Base-by-base conservation (phyloP, 2,888 invertebrate species). In the Dryobotodes eremita region DNA sequence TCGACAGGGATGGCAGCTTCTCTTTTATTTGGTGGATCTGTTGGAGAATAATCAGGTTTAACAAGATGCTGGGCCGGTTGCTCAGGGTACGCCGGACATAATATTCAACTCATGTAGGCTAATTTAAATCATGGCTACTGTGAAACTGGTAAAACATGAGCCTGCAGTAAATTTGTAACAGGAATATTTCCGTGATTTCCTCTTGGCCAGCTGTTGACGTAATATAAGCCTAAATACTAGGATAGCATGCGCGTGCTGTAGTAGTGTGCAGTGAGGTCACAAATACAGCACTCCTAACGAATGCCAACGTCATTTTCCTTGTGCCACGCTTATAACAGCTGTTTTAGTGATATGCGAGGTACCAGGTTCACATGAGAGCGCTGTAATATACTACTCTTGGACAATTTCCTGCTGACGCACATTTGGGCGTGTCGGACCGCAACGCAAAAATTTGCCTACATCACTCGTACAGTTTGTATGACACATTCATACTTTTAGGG, bases 1-100 rank as follows among this genome's bases (percentile, higher is more conserved):
- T 94, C 23, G 96, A 95, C 0, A 96, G 91, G 0, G 95, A 94
- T 0, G 93, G 88, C 26, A 96, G 89, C 84, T 92, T 94, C 74
- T 95, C 95, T 90, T 94, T 94, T 42, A 96, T 90, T 64, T 93
- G 93, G 61, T 94, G 95, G 59, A 96, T 95, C 96, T 97, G 94
- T 4, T 82, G 85, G 13, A 23, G 8, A 71, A 59, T 8, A 53
- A 31, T n/a, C 1, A 36, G 48, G 10, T 55, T 69, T 26, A 57
- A 48, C 13, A 48, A 57, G 10, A n/a, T 57, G 17, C 46, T 73
- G 42, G 26, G 23, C 5, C 26, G 42, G 17, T 26, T 23, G 26
- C 2, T 42, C 5, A 50, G 6, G 15, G 5, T 61, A 23, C 23
- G 23, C 7, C 36, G n/a, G 74, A 48, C 42, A 50, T 10, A 42